Percentiles rank a stretch among this genome's conserved stretches.
These are phyloP conservation scores for Prinia subflava DNA, from an alignment of 2,113 vertebrate genomes.

Conservation along the genomic window DNA sequence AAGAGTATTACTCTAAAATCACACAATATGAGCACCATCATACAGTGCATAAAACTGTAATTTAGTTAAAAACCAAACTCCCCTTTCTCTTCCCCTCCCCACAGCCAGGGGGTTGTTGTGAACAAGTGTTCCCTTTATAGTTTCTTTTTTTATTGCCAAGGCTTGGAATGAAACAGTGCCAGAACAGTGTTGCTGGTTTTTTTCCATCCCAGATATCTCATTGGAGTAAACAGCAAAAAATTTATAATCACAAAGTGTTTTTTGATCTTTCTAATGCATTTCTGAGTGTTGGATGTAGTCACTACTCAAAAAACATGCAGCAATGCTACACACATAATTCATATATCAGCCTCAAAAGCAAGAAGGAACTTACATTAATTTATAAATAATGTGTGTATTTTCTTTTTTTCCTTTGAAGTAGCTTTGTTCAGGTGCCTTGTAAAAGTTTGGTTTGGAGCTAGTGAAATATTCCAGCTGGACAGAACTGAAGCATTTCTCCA, in stretches of 20 bases:
- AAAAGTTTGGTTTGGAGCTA: not conserved
- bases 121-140: not conserved
- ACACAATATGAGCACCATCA: not conserved
- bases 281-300: not conserved
- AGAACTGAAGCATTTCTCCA: not conserved
- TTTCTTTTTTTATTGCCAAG: not conserved
- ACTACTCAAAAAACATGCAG: fast-evolving
- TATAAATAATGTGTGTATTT: not conserved
- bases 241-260: not conserved
- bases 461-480: not conserved
- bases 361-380: not conserved
- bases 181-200: not conserved
- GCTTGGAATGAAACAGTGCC: not conserved
- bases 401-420: not conserved
- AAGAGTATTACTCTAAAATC: not conserved
- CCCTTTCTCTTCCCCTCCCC: not conserved
- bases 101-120: not conserved
- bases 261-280: not conserved
- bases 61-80: not conserved
- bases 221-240: not conserved
- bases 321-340: not conserved
- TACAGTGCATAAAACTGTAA: not conserved
- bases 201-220: not conserved
- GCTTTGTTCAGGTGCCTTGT: not conserved
- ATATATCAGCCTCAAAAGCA: not conserved